A percentile compares a stretch with the other conserved stretches of the same genome.
phyloP scores from a whole-genome alignment of 92 coral and sea anemone genomes.

The Meandrina meandrites region DNA sequence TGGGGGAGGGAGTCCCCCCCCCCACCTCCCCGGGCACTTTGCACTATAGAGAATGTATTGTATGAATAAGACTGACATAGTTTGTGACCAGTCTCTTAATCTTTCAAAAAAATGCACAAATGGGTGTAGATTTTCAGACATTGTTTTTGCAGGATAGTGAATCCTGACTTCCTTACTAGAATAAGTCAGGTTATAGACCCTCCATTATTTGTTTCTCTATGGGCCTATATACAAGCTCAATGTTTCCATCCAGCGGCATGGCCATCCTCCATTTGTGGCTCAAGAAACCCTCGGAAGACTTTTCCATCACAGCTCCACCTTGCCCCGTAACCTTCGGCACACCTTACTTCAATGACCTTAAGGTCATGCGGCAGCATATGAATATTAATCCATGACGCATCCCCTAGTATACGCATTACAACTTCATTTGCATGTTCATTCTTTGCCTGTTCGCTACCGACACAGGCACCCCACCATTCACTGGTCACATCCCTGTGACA shows the following conservation, averaged over 20 bases:
- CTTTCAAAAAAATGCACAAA: too few species aligned
- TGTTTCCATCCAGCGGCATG: conserved; percentile 88
- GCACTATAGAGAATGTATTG: too few species aligned
- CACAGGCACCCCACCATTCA: conserved; percentile 89
- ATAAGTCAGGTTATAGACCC: too few species aligned
- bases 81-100: too few species aligned
- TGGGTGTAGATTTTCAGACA: too few species aligned
- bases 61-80: too few species aligned
- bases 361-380: conserved; percentile 86
- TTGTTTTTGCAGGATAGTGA: too few species aligned
- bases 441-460: conserved; percentile 80
- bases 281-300: conserved; percentile 90
- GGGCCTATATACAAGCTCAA: conserved; percentile 28
- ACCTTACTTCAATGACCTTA: conserved; percentile 84
- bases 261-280: conserved; percentile 96
- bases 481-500: conserved; percentile 77
- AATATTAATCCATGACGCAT: conserved; percentile 89
- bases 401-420: conserved; percentile 59
- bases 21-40: too few species aligned
- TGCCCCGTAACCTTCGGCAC: conserved; percentile 89
- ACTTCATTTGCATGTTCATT: conserved; percentile 73
- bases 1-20: too few species aligned
- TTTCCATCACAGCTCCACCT: conserved; percentile 88
- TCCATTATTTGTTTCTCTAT: too few species aligned
- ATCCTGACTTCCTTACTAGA: too few species aligned